These are phyloP conservation scores for Brachyalestes nurse DNA, from an alignment of 2,797 vertebrate species.

Conservation along the genomic window DNA sequence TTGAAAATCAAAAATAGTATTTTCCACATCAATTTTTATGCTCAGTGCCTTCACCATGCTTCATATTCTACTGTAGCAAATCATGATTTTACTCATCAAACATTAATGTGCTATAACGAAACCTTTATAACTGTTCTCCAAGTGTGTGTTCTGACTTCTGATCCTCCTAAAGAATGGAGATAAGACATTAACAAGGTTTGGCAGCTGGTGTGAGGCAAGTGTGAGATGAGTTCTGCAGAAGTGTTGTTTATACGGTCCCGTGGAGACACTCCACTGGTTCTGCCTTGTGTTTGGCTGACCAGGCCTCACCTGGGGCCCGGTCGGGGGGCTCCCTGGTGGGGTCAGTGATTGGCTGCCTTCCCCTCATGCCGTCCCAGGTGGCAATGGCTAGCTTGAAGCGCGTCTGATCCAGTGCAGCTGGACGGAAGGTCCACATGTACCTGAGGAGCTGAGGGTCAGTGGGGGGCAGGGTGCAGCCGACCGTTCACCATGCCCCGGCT, in stretches of 20 bases:
- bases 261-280: conserved; percentile 60
- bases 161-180: conserved; percentile 48
- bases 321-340: conserved; percentile 50
- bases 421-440: conserved; percentile 66
- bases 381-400: conserved; percentile 64
- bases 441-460: conserved; percentile 67
- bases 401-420: conserved; percentile 72
- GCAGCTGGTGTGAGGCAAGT: conserved; percentile 50
- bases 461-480: conserved; percentile 67
- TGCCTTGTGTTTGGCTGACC: conserved; percentile 64
- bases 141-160: conserved; percentile 31
- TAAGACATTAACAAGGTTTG: conserved; percentile 64
- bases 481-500: conserved; percentile 67
- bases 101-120: neutral
- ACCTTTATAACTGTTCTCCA: neutral
- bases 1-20: too few relatives aligned
- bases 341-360: conserved; percentile 67
- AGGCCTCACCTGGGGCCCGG: conserved; percentile 63
- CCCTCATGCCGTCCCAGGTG: conserved; percentile 65
- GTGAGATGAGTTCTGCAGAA: conserved; percentile 74
- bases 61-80: neutral
- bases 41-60: neutral
- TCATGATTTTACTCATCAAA: neutral
- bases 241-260: conserved; percentile 67
- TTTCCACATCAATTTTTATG: neutral